phyloP scores from a whole-genome alignment of 1,140 invertebrate species.

The Myzus persicae region DNA sequence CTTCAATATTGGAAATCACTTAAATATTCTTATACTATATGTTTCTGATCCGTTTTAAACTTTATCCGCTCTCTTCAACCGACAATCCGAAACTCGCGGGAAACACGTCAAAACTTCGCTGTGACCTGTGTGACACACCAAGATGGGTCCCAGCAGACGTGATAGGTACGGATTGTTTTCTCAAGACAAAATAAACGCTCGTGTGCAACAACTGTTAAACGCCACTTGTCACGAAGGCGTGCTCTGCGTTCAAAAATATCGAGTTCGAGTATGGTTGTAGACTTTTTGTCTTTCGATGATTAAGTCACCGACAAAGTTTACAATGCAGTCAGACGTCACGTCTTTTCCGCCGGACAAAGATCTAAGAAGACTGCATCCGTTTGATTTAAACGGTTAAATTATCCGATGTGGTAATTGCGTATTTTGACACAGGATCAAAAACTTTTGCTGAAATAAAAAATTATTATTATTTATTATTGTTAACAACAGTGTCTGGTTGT shows the following conservation, averaged over 20 bases:
- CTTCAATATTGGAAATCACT: neutral
- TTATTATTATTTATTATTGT: neutral
- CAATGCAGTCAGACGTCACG: too few species aligned
- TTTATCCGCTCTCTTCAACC: neutral
- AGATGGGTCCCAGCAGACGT: neutral
- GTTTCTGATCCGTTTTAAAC: neutral
- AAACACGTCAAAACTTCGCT: neutral
- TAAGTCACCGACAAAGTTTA: neutral
- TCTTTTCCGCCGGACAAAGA: neutral
- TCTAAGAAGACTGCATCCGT: neutral
- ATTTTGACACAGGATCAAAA: neutral
- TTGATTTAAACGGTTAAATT: neutral
- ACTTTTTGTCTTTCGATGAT: neutral
- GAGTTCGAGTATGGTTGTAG: neutral
- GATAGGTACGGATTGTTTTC: neutral
- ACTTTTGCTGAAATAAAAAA: neutral
- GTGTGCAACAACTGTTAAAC: neutral
- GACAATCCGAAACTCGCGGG: neutral
- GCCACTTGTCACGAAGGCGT: neutral
- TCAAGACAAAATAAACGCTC: neutral
- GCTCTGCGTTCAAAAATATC: neutral
- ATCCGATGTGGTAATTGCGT: rapidly evolving
- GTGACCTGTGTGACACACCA: neutral
- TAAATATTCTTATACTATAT: neutral
- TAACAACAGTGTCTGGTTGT: neutral